Base-by-base conservation (phyloP, 2,113 vertebrate genomes). In the Archocentrus centrarchus region DNA sequence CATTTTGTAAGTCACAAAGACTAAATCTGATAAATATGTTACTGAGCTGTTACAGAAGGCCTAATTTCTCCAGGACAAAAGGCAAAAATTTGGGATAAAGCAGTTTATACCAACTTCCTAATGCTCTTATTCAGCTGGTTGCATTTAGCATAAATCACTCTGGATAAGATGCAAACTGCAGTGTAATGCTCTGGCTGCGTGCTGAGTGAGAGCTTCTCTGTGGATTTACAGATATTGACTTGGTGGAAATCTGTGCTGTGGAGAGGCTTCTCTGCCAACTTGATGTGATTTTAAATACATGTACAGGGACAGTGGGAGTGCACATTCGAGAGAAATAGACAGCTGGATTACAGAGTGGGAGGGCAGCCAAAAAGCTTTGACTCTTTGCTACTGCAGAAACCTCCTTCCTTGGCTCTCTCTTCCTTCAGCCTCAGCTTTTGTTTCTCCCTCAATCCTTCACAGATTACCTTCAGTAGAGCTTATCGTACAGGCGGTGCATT, bases 141-240 rank as follows among this genome's bases (percentile, higher is more conserved):
- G 24, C 53, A 53, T 82, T 73, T 27, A 58, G 37, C 60, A 55
- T 83, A 75, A 85, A 60, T 88, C 82, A 20, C 39, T 61, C 57
- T 60, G 17, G 27, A 79, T 79, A 22, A 76, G 24, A 15, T 59
- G 53, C 64, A 66, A 53, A 62, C 64, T 55, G 59, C 39, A 30
- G 35, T 13, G 63, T 75, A 44, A 82, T 53, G 63, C 35, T 57
- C 7, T 10, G 14, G 50, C 79, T 81, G 37, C 35, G 76, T 66
- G 58, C 61, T 73, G 66, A 92, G 50, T 18, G 59, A 87, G 83
- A 14, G 81, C 68, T 59, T 78, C 90, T 89, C 59, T 75, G 79
- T 84, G 77, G 84, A 90, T 84, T 91, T 81, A 83, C 44, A 70
- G 70, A 86, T 76, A 88, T 82, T 78, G 82, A 86, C 84, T 61